A percentile compares a stretch with the other conserved stretches of the same genome.
Conservation (phyloP, 2,888 invertebrate genomes). For the Agrotis exclamationis region DNA sequence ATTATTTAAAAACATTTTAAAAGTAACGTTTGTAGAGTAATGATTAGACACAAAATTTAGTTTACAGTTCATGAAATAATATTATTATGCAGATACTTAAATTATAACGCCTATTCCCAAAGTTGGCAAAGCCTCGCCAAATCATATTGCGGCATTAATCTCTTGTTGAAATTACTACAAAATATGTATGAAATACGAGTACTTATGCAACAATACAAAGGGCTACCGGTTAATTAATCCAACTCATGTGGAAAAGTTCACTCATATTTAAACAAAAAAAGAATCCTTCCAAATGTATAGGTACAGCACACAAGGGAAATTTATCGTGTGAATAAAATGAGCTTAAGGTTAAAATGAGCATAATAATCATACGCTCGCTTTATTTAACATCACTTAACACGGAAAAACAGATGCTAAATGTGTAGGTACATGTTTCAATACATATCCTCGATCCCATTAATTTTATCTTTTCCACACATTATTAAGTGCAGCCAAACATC, state of each 20-base stretch:
- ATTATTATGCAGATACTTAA: slow-evolving; percentile 29
- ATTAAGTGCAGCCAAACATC: slow-evolving; percentile 63
- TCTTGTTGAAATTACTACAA: slow-evolving; percentile 63
- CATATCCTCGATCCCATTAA: slow-evolving; percentile 35
- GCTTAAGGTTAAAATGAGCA: slow-evolving; percentile 15
- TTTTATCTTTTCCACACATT: slow-evolving; percentile 55
- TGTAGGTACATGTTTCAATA: slow-evolving; percentile 6
- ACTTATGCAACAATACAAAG: slow-evolving; percentile 60
- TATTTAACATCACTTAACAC: slow-evolving; percentile 28
- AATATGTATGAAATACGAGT: slow-evolving; percentile 55
- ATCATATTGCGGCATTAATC: slow-evolving; percentile 70
- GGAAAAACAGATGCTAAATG: slow-evolving; percentile 9
- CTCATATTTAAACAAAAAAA: slow-evolving; percentile 65
- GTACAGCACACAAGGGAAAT: slow-evolving; percentile 23
- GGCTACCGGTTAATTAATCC: slow-evolving; percentile 69
- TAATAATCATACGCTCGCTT: slow-evolving; percentile 16
- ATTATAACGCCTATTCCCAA: slow-evolving; percentile 49
- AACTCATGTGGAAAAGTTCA: slow-evolving; percentile 63
- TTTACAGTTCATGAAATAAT: slow-evolving; percentile 18
- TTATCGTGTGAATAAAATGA: slow-evolving; percentile 21
- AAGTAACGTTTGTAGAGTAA: not conserved
- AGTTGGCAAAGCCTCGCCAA: slow-evolving; percentile 68
- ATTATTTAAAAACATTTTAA: not conserved
- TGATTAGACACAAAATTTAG: not conserved
- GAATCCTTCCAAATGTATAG: slow-evolving; percentile 10